Evolutionary conservation across 2,797 vertebrate genomes (phyloP).

Genomic region (Halcyon leucocephala): DNA sequence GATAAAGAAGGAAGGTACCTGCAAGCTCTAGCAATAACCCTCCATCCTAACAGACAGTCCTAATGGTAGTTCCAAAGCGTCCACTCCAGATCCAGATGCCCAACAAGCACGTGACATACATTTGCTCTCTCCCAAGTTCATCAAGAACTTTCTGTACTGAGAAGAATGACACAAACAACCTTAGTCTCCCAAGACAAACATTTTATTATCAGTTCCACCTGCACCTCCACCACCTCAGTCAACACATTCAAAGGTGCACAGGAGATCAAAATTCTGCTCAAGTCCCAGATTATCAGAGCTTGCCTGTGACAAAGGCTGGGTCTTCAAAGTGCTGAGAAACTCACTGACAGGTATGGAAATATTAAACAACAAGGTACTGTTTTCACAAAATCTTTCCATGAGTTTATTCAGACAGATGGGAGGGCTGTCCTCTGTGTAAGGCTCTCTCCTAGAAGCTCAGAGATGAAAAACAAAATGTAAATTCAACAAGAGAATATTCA

Average conservation of each 20-base stretch:
- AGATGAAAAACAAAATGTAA: slow-evolving; percentile 75
- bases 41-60: neutral
- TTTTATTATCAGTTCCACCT: neutral
- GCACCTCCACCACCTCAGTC: neutral
- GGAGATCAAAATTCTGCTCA: neutral
- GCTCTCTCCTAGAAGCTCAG: slow-evolving; percentile 13
- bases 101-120: neutral
- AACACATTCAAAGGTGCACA: neutral
- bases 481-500: slow-evolving; percentile 76
- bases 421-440: slow-evolving; percentile 26
- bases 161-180: neutral
- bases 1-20: neutral
- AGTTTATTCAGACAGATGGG: slow-evolving; percentile 51
- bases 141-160: neutral
- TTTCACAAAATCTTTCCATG: neutral
- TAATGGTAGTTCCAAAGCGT: neutral
- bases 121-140: neutral
- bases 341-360: neutral
- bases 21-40: neutral
- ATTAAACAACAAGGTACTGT: neutral
- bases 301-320: neutral
- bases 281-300: neutral
- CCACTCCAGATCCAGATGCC: neutral
- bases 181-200: neutral
- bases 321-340: neutral